Conservation (phyloP, 2,888 invertebrate species). For the Steinernema carpocapsae region DNA sequence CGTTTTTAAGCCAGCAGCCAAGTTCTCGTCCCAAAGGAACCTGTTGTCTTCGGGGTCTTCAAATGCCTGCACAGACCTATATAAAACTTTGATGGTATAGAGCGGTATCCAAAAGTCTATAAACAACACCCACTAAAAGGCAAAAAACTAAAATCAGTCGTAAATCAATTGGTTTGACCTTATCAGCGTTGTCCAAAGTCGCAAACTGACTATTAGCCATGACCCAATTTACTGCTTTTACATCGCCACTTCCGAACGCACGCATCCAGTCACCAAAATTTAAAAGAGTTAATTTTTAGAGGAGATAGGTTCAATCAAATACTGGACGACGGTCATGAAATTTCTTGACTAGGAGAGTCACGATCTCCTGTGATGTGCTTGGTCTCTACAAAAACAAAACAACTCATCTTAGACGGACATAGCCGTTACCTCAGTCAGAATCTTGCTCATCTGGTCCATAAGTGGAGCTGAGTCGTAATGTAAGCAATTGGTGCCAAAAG, state of each 20-base stretch:
- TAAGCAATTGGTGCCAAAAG: background rate
- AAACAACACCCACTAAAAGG: background rate
- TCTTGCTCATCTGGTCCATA: background rate
- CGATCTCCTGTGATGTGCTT: background rate
- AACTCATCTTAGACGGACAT: too few relatives aligned
- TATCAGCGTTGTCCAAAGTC: background rate
- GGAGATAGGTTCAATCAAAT: too few relatives aligned
- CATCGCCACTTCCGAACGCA: background rate
- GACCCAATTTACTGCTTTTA: background rate
- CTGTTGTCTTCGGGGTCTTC: background rate
- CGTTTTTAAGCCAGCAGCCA: background rate
- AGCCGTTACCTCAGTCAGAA: background rate
- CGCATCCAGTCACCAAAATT: background rate
- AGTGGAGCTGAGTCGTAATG: constrained; percentile 4
- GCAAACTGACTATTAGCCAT: background rate
- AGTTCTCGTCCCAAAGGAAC: background rate
- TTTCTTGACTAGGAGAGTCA: background rate
- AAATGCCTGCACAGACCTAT: background rate
- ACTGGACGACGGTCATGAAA: background rate
- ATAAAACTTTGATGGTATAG: background rate
- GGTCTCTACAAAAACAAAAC: background rate
- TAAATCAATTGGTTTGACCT: background rate
- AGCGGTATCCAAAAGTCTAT: background rate
- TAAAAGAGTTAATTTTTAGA: too few relatives aligned
- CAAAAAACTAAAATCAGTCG: too few relatives aligned